Base-by-base conservation (phyloP, 1,140 invertebrate genomes). In the Habropoda laboriosa region DNA sequence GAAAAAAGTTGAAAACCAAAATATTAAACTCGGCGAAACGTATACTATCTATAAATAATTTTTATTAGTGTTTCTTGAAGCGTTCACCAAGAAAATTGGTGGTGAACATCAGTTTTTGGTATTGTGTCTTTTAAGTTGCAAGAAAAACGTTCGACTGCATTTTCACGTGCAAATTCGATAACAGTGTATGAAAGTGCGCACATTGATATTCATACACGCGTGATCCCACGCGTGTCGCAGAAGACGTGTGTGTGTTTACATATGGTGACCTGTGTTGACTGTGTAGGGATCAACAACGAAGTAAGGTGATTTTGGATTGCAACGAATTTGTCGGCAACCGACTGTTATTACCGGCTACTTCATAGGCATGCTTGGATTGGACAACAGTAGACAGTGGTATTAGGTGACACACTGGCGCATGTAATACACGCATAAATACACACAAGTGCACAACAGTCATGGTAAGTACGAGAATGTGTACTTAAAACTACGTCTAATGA, bases 251-350 rank as follows among this genome's bases (percentile, higher is more conserved):
- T 77, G 83, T 85, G 82, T 73, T 82, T 75, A 57, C 53, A 51
- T 75, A 70, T 85, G 70, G 61, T 84, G 72, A 85, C 73, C 4
- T 72, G 82, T 85, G 83, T 57, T 80, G 67, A 85, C 76, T 71
- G 81, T 85, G 82, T 45, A 57, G 24, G 61, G 27, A 73, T 18
- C 67, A 61, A 64, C 61, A 47, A 55, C 21, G 42, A 42, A 8
- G 38, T 24, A 55, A 55, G 24, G 51, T 67, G 74, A 86, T 70
- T 64, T 73, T 63, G 51, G 21, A 47, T 57, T 38, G 53, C 60
- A 30, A 30, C 40, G 63, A 85, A 76, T 80, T 71, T 57, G 18
- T 47, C 45, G 45, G n/a, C 61, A 8, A 38, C 18, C 40, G 45
- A 80, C 49, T 49, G 53, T 38, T 61, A 35, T 61, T 60, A 57